Percentiles rank a stretch among this genome's conserved stretches.
These are phyloP conservation scores for Papilio helenus DNA, from an alignment of 1,140 invertebrate genomes.

Conservation along the genomic window DNA sequence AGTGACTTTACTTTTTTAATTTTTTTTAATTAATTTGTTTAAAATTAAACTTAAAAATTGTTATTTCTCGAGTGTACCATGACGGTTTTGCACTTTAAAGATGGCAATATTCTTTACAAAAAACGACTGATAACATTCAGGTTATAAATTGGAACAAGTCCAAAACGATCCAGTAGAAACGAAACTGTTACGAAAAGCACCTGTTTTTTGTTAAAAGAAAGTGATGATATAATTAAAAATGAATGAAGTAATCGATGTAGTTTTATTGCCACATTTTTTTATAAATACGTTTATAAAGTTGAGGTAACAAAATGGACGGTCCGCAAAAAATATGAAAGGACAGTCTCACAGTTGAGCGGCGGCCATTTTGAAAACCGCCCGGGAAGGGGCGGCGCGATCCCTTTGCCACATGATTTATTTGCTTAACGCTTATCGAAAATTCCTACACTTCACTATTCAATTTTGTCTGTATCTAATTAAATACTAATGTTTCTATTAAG, in stretches of 20 bases:
- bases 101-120: constrained; percentile 27
- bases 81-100: neutral
- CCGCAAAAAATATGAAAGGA: constrained; percentile 62
- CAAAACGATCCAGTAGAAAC: constrained; percentile 41
- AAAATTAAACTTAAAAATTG: neutral
- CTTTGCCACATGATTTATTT: constrained; percentile 69
- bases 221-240: constrained; percentile 22
- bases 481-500: neutral
- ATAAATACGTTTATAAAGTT: constrained; percentile 38
- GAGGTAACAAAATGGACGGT: constrained; percentile 56
- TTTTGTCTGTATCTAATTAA: constrained; percentile 11
- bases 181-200: constrained; percentile 42
- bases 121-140: constrained; percentile 45
- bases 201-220: constrained; percentile 18
- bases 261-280: constrained; percentile 24
- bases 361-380: constrained; percentile 73
- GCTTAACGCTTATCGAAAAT: constrained; percentile 52
- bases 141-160: constrained; percentile 42
- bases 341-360: constrained; percentile 69
- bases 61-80: neutral
- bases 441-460: constrained; percentile 13
- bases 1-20: neutral
- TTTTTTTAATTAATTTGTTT: neutral
- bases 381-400: constrained; percentile 71
- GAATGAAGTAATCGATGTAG: neutral